These are phyloP conservation scores for Drosophila kikkawai DNA, from an alignment of 1,140 invertebrate species.

Conservation along the genomic window DNA sequence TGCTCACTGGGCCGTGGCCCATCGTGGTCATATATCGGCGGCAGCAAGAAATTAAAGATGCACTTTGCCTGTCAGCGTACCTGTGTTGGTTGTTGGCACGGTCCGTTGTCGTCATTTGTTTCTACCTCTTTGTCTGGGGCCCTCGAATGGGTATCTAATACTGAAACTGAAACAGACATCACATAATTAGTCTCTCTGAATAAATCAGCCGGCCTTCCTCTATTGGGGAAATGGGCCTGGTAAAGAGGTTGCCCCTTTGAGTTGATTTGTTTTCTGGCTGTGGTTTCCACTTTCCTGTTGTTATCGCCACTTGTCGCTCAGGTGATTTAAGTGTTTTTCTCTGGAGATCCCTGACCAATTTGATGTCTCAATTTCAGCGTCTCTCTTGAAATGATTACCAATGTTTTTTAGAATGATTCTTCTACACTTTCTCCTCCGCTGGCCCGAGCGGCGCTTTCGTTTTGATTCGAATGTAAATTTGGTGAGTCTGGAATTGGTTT, in stretches of 20 bases:
- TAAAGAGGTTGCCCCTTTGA: constrained; percentile 4
- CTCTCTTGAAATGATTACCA: constrained; percentile 28
- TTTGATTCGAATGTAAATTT: constrained; percentile 65
- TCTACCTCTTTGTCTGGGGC: constrained; percentile 14
- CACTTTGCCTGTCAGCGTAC: constrained; percentile 70
- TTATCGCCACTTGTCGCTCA: constrained; percentile 72
- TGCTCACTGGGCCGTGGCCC: constrained; percentile 68
- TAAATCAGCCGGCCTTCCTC: constrained; percentile 68
- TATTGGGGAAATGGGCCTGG: constrained; percentile 37
- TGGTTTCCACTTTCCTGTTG: constrained; percentile 46
- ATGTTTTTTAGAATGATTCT: constrained; percentile 36
- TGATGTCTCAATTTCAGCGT: constrained; percentile 71
- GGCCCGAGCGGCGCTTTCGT: constrained; percentile 55
- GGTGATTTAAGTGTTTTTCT: constrained; percentile 74
- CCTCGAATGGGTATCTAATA: constrained; percentile 32
- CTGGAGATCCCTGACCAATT: constrained; percentile 47
- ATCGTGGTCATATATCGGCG: constrained; percentile 40
- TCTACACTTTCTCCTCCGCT: neutral
- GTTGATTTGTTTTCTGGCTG: constrained; percentile 66
- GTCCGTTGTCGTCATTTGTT: constrained; percentile 58
- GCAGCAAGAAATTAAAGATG: constrained; percentile 74
- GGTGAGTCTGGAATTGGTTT: constrained; percentile 49
- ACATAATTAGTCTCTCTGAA: constrained; percentile 79
- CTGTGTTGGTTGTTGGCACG: constrained; percentile 57
- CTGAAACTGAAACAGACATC: constrained; percentile 53